These are phyloP conservation scores for Poeciliopsis paucimaculata DNA, from an alignment of 2,797 vertebrate species.

Conservation along the genomic window DNA sequence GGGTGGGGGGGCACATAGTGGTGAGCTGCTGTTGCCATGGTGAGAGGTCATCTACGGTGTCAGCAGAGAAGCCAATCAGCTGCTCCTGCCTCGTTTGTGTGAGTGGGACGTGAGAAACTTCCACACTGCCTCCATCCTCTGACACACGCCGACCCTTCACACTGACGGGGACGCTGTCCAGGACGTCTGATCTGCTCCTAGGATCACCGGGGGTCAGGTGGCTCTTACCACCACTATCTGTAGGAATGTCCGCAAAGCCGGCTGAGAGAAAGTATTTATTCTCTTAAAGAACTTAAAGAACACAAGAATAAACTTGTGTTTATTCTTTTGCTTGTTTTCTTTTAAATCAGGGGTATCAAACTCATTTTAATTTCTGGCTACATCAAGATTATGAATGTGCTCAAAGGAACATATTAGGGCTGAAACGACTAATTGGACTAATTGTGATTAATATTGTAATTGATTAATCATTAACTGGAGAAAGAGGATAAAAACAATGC, in stretches of 20 bases:
- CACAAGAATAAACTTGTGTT: no score
- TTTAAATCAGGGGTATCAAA: no score
- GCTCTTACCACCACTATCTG: not conserved
- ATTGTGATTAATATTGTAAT: no score
- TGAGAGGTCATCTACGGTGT: conserved; percentile 67
- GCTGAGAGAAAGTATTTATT: not conserved
- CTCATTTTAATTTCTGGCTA: no score
- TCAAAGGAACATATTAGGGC: no score
- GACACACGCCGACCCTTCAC: not conserved
- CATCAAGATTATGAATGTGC: no score
- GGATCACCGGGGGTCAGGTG: not conserved
- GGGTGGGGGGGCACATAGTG: not conserved
- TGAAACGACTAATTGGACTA: no score
- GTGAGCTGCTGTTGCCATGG: conserved; percentile 64
- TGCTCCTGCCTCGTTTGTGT: conserved; percentile 9
- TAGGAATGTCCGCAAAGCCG: not conserved
- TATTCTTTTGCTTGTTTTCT: not conserved
- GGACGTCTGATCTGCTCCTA: not conserved
- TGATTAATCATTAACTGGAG: no score
- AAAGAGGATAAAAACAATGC: no score
- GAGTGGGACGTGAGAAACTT: not conserved
- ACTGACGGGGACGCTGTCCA: not conserved
- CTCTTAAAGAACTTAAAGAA: not conserved
- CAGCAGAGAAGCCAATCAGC: conserved; percentile 49
- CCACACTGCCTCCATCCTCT: not conserved